Conservation (phyloP, 2,113 vertebrate genomes). For the Zosterops japonicus region DNA sequence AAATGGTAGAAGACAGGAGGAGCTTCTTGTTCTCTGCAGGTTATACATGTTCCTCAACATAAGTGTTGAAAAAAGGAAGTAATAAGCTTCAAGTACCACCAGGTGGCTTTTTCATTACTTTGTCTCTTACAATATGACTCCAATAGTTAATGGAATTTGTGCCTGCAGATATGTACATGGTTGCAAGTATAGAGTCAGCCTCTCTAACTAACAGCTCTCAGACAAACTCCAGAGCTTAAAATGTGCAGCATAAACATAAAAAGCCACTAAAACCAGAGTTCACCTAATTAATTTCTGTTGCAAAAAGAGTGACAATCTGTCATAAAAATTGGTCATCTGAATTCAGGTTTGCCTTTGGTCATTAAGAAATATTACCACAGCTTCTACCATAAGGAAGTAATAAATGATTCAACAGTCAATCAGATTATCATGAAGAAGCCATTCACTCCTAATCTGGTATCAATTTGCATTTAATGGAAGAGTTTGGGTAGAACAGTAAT, state of each 20-base stretch:
- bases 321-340: not conserved
- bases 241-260: not conserved
- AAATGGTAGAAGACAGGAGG: not conserved
- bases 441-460: not conserved
- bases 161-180: accelerated
- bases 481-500: not conserved
- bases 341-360: not conserved
- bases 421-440: not conserved
- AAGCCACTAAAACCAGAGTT: not conserved
- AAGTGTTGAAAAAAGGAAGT: not conserved
- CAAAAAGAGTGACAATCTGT: not conserved
- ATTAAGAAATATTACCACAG: not conserved
- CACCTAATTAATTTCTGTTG: not conserved
- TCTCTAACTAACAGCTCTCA: not conserved
- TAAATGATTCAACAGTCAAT: not conserved
- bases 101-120: not conserved
- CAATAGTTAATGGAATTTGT: not conserved
- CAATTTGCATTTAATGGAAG: not conserved
- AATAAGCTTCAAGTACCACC: not conserved
- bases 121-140: not conserved
- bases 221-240: not conserved
- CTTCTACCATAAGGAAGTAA: not conserved
- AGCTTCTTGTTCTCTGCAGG: not conserved
- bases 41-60: not conserved
- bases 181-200: not conserved